phyloP scores from a whole-genome alignment of 2,113 vertebrate genomes.

The Trematocara variabile region DNA sequence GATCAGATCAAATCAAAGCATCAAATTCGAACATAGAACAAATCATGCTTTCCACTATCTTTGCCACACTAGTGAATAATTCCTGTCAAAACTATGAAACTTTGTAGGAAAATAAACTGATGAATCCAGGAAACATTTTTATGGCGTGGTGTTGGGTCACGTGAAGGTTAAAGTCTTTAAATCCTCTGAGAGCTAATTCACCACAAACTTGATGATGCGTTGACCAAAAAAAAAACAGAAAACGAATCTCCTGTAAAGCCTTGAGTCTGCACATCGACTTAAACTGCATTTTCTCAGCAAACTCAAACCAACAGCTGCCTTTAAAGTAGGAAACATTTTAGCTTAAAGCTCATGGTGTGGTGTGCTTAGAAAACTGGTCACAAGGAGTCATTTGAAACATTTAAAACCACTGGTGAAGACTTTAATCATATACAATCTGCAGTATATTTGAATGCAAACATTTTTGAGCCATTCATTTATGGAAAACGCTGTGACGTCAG shows the following conservation, averaged over 20 bases:
- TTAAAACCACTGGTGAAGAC: neutral
- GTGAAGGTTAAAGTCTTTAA: neutral
- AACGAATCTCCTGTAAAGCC: neutral
- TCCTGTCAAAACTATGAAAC: neutral
- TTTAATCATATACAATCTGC: neutral
- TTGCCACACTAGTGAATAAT: neutral
- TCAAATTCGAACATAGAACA: neutral
- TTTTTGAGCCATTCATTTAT: neutral
- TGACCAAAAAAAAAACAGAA: neutral
- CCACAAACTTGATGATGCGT: neutral
- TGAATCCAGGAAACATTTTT: neutral
- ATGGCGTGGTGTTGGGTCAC: neutral
- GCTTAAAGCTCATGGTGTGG: neutral
- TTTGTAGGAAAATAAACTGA: neutral
- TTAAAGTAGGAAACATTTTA: neutral
- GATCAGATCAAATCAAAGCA: neutral
- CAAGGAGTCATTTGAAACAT: neutral
- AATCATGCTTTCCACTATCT: neutral
- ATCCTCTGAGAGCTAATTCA: neutral
- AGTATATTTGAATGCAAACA: neutral
- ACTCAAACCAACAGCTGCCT: neutral
- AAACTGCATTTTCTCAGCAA: neutral
- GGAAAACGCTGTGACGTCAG: neutral
- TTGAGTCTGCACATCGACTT: neutral
- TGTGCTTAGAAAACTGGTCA: neutral